phyloP scores from a whole-genome alignment of 2,888 invertebrate genomes.

The Acronicta psi region DNA sequence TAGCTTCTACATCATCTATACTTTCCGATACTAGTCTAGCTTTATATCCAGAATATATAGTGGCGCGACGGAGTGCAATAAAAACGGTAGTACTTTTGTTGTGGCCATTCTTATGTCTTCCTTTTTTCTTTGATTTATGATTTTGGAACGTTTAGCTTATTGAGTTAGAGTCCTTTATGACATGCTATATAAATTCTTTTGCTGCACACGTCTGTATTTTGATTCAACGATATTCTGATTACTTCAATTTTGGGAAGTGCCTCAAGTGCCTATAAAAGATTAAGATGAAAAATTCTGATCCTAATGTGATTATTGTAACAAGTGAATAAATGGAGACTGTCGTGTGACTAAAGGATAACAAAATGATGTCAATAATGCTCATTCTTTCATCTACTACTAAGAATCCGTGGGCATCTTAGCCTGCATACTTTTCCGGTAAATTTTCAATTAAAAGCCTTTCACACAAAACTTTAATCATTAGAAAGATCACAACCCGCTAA shows the following conservation, averaged over 20 bases:
- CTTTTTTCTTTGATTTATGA: constrained; percentile 55
- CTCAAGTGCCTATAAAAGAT: neutral
- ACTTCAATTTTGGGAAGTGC: too few relatives aligned
- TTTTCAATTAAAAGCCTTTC: too few relatives aligned
- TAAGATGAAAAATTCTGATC: neutral
- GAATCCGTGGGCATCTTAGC: too few relatives aligned
- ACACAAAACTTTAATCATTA: too few relatives aligned
- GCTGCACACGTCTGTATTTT: neutral
- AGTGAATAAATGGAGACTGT: too few relatives aligned
- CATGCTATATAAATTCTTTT: neutral
- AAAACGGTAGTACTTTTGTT: constrained; percentile 57
- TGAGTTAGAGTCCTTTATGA: constrained; percentile 16
- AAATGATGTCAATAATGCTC: too few relatives aligned
- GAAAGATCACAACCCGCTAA: too few relatives aligned
- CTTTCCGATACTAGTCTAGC: constrained; percentile 32
- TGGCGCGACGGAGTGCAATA: constrained; percentile 67
- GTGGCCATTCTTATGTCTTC: constrained; percentile 39
- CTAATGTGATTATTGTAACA: neutral
- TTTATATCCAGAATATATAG: constrained; percentile 36
- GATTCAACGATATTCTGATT: neutral
- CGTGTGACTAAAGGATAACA: too few relatives aligned
- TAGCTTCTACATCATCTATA: constrained; percentile 23
- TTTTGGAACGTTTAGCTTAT: constrained; percentile 43
- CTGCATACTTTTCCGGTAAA: too few relatives aligned
- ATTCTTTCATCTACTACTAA: too few relatives aligned